Percentiles rank a stretch among this genome's conserved stretches.
Conservation (phyloP, 2,113 vertebrate species). For the Callospermophilus lateralis region DNA sequence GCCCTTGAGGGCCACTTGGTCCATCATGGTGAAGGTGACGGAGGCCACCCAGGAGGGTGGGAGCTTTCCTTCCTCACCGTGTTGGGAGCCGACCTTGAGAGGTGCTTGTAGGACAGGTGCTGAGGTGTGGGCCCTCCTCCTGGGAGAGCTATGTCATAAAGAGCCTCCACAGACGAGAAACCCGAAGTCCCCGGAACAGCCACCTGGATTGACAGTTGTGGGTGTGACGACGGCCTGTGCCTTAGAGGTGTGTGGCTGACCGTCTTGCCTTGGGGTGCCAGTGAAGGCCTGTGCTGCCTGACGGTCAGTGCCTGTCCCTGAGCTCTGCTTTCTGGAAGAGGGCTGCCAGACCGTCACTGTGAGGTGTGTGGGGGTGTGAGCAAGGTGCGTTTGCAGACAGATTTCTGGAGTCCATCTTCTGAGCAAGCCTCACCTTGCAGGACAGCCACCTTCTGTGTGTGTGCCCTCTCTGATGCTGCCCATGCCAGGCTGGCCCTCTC, state of each 20-base stretch:
- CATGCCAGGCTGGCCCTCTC: fast-evolving
- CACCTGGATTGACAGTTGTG: background rate
- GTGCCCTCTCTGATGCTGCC: background rate
- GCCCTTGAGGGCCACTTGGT: background rate
- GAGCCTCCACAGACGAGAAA: no score
- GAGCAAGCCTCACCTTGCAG: background rate
- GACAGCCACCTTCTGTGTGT: background rate
- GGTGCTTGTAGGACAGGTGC: background rate
- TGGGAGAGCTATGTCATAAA: fast-evolving
- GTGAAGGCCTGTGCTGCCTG: background rate
- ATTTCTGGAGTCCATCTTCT: background rate
- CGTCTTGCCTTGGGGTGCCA: background rate
- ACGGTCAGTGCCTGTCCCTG: background rate
- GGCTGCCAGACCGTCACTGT: background rate
- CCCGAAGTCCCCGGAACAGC: background rate
- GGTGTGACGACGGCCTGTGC: background rate
- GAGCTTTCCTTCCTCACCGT: background rate
- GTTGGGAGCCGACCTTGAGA: no score
- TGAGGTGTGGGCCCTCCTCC: no score
- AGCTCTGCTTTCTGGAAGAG: background rate
- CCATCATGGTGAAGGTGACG: background rate
- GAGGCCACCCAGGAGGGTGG: background rate
- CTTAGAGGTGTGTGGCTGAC: background rate
- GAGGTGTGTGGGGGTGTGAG: background rate
- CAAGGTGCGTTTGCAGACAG: background rate